phyloP scores from a whole-genome alignment of 1,140 invertebrate species.

The Carposina sasakii region DNA sequence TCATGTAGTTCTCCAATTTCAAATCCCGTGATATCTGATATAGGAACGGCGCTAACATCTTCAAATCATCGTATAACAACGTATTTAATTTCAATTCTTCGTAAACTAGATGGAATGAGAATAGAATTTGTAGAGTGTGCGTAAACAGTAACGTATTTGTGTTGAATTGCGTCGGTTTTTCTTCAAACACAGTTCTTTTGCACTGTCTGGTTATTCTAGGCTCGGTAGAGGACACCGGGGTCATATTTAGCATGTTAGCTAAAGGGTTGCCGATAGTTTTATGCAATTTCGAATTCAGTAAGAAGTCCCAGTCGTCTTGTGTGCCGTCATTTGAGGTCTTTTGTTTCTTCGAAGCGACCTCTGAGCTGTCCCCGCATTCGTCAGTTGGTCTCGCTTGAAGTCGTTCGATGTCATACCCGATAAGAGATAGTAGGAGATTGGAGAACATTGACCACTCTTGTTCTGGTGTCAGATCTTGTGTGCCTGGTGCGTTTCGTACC shows the following conservation, averaged over 20 bases:
- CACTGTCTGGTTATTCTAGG: constrained; percentile 7
- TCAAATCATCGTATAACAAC: constrained; percentile 78
- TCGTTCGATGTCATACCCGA: constrained; percentile 84
- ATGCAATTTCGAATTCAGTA: constrained; percentile 77
- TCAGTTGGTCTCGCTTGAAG: constrained; percentile 72
- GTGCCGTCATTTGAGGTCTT: constrained; percentile 76
- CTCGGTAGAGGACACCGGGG: background rate
- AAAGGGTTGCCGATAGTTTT: constrained; percentile 44
- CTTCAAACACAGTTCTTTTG: constrained; percentile 20
- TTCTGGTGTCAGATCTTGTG: constrained; percentile 81
- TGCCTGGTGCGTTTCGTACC: constrained; percentile 88
- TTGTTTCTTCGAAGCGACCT: constrained; percentile 75
- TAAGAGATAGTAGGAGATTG: constrained; percentile 75
- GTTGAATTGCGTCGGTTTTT: constrained; percentile 74
- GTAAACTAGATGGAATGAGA: constrained; percentile 89
- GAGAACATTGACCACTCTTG: constrained; percentile 91
- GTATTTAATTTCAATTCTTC: constrained; percentile 92
- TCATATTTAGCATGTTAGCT: constrained; percentile 51
- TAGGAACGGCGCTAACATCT: constrained; percentile 81
- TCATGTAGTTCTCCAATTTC: constrained; percentile 78
- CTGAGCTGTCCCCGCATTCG: constrained; percentile 50
- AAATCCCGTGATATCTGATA: constrained; percentile 87
- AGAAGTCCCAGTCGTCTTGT: constrained; percentile 85
- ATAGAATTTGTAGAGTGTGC: constrained; percentile 83
- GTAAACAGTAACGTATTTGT: constrained; percentile 80